Base-by-base conservation (phyloP, 2,888 invertebrate species). In the Acheta domesticus region DNA sequence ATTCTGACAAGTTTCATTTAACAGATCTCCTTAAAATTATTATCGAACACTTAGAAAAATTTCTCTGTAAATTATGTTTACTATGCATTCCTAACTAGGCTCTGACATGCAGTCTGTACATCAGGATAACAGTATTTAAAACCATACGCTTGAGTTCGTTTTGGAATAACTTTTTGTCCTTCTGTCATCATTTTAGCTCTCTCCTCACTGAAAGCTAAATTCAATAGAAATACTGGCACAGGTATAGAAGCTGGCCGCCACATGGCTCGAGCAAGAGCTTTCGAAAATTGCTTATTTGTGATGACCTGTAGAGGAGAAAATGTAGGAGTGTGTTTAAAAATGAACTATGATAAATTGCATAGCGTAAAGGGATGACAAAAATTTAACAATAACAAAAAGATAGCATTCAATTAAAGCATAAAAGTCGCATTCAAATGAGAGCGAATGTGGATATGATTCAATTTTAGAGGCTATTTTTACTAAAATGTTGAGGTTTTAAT, bases 141-240 rank as follows among this genome's bases (percentile, higher is more conserved):
- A 23, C 97, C 97, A 80, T 91, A 89, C 82, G 93, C 91, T 82
- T 93, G 84, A 0, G 93, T 92, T 83, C 93, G 89, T 85, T 92
- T 92, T 0, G 98, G 97, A 80, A 91, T 85, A 2, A 98, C 96
- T 86, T 92, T 92, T 84, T 96, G 96, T 2, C 98, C 98, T 85
- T 93, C 91, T 0, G 95, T 91, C 86, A 98, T 90, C 83, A 98
- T 92, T 87, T 92, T 92, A 0, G 96, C 94, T 82, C 98, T 88
- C 85, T 97, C 97, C 80, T 90, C 87, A 82, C 93, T 91, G 82
- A 97, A 93, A 14, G 95, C 85, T 0, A 91, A 82, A 83, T 95
- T 93, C 12, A 98, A 87, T 5, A 92, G 87, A 82, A 91, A 89
- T 83, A 90, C 91, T 0, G 98, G 98, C 20, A 96, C 86, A 8